Base-by-base conservation (phyloP, 2,113 vertebrate genomes). In the Heterocephalus glaber region DNA sequence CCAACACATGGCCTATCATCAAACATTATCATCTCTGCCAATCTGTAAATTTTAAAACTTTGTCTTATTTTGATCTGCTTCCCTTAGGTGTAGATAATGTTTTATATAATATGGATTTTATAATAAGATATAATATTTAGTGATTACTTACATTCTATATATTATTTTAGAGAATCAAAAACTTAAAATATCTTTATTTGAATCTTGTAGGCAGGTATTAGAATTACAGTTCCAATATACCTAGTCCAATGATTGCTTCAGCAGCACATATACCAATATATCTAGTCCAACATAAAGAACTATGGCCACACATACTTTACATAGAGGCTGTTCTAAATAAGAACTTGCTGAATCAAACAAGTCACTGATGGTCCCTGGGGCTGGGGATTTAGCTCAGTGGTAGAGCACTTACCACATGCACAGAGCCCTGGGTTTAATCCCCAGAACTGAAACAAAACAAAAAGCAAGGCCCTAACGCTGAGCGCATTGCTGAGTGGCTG, bases 111-210 rank as follows among this genome's bases (percentile, higher is more conserved):
- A 72, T 72, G 20, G 8, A 86, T 95, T 95, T 84, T 60, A 38
- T 58, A 82, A 60, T 74, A 66, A 66, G 14, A 72, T 24, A 52
- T 30, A 84, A 72, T 44, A 76, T 74, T 87, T 63, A 86, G 60
- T 65, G 16, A 92, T 84, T 90, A 35, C 6, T 89, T 90, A 13
- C 9, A 65, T n/a, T 92, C 61, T 65, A 58, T 10, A 44, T 38
- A 70, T 88, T 81, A 89, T 79, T 90, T 92, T 81, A 60, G 28
- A 22, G 33, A 85, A 65, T 88, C 28, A 79, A 74, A 94, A 95
- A 92, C n/a, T 82, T 66, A 63, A 92, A 86, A 77, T 60, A 13
- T 83, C 28, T 90, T 68, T 89, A 58, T 54, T 76, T 10, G 14
- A 94, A 44, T 44, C 56, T 92, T 88, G 24, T 7, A 92, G 52